These are phyloP conservation scores for Cephus rjabovi DNA, from an alignment of 2,888 invertebrate genomes.

Conservation along the genomic window DNA sequence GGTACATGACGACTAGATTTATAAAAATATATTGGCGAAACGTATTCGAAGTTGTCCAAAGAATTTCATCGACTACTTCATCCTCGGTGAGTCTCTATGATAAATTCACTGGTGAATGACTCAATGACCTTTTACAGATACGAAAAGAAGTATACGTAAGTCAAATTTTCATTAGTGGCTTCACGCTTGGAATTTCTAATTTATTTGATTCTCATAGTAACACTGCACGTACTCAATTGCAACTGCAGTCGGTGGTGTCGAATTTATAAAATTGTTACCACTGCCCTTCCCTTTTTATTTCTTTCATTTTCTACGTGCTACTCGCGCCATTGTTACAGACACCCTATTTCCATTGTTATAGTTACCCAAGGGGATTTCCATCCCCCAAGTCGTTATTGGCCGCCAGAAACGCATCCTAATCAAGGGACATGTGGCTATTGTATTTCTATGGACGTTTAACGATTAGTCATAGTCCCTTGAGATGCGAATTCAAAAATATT, in stretches of 20 bases:
- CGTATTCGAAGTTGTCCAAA: background rate
- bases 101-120: background rate
- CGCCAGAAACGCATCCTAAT: background rate
- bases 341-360: background rate
- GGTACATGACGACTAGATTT: constrained; percentile 36
- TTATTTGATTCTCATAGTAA: background rate
- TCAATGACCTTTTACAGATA: background rate
- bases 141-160: background rate
- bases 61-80: background rate
- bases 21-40: background rate
- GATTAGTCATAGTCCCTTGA: background rate
- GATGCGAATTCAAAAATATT: background rate
- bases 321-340: background rate
- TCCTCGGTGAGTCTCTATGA: too few species aligned
- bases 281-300: background rate
- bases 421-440: background rate
- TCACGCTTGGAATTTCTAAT: background rate
- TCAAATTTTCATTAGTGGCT: background rate
- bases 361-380: background rate
- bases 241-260: background rate
- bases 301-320: background rate
- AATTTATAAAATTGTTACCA: background rate
- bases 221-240: background rate
- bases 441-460: background rate
- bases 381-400: background rate